These are phyloP conservation scores for Lepilemur ruficaudatus DNA, from an alignment of 2,797 vertebrate species.

Conservation along the genomic window DNA sequence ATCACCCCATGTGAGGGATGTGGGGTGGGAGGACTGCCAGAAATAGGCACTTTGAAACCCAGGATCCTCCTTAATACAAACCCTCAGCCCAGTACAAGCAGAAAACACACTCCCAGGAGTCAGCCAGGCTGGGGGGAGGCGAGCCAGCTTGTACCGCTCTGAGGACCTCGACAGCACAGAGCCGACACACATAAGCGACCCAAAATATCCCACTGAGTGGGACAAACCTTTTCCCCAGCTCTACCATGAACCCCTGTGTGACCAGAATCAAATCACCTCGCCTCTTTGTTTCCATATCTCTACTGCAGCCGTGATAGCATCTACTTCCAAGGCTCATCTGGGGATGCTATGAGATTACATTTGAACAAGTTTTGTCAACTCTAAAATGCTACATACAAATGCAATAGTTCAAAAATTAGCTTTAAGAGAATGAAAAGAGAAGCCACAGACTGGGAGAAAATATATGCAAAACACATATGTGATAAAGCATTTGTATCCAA, in stretches of 20 bases:
- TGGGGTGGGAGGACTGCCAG: not conserved
- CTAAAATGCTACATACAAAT: not conserved
- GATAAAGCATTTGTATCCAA: not conserved
- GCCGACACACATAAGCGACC: no score
- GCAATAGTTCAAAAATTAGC: not conserved
- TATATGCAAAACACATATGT: not conserved
- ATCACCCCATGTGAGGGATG: not conserved
- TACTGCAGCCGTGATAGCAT: not conserved
- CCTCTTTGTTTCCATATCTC: not conserved
- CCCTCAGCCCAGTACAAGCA: not conserved
- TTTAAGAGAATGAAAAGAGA: not conserved
- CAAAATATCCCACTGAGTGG: no score
- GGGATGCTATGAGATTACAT: not conserved
- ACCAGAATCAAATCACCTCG: not conserved
- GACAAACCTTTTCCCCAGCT: not conserved
- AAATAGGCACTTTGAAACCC: not conserved
- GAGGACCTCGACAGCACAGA: rapidly evolving
- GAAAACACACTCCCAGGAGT: not conserved
- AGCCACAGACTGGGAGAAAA: not conserved
- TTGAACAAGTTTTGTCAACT: not conserved
- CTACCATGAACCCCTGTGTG: not conserved
- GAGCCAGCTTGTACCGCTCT: no score
- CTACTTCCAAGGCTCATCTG: not conserved
- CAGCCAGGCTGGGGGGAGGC: not conserved
- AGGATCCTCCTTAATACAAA: not conserved